A percentile compares a stretch with the other conserved stretches of the same genome.
Evolutionary conservation across 92 coral and sea anemone species (phyloP).

Genomic region (Bergia sp.): DNA sequence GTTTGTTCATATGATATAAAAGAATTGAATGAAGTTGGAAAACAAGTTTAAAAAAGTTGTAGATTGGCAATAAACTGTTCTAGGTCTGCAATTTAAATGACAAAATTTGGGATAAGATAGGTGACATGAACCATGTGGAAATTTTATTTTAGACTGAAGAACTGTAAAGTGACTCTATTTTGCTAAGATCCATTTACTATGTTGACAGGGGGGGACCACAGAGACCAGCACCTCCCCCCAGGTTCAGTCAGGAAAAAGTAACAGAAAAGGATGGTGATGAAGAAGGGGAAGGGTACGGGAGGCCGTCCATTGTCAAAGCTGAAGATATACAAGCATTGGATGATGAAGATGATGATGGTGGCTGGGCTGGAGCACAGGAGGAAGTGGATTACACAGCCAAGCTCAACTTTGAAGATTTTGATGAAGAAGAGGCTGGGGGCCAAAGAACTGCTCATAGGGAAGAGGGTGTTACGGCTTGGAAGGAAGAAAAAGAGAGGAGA

Average conservation of each 20-base stretch:
- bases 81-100: too few species aligned
- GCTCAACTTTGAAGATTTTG: constrained; percentile 96
- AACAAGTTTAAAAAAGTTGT: too few species aligned
- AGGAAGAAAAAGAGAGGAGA: constrained; percentile 21
- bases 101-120: too few species aligned
- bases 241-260: constrained; percentile 53
- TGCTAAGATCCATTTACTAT: not conserved
- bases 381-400: constrained; percentile 97
- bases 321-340: constrained; percentile 97
- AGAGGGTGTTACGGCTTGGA: constrained; percentile 25
- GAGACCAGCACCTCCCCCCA: constrained; percentile 62
- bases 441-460: constrained; percentile 1
- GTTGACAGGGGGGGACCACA: constrained; percentile 65
- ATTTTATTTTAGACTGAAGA: not conserved
- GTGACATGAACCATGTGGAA: too few species aligned
- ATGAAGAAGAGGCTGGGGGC: constrained; percentile 61
- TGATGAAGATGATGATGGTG: constrained; percentile 96
- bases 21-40: too few species aligned
- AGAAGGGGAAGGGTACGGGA: constrained; percentile 77
- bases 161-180: constrained; percentile 12
- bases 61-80: too few species aligned
- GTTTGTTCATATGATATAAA: too few species aligned
- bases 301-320: constrained; percentile 85
- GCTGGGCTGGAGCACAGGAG: constrained; percentile 99
- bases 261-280: constrained; percentile 52